Conservation (phyloP, 2,113 vertebrate genomes). For the Eptesicus fuscus region DNA sequence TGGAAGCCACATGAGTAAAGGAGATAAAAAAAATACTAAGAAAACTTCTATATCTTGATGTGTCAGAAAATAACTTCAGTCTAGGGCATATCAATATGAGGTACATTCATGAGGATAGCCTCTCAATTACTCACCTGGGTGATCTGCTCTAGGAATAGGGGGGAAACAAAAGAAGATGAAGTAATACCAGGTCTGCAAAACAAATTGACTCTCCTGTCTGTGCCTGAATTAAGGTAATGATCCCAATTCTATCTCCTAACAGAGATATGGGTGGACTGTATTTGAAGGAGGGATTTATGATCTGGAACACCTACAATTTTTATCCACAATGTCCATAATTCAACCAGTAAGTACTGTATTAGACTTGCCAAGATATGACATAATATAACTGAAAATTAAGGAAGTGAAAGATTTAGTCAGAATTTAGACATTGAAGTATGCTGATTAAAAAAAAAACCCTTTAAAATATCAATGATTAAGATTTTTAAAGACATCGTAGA, state of each 20-base stretch:
- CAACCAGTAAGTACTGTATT: not conserved
- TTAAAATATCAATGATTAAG: not conserved
- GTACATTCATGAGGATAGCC: not conserved
- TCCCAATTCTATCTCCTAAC: not conserved
- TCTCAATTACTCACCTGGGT: not conserved
- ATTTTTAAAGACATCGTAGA: not conserved
- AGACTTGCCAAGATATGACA: not conserved
- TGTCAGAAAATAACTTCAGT: not conserved
- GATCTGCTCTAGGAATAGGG: not conserved
- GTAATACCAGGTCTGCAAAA: not conserved
- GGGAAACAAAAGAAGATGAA: not conserved
- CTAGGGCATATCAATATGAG: not conserved
- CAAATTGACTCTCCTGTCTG: not conserved
- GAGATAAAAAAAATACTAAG: not conserved
- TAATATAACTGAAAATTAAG: not conserved
- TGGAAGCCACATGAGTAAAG: not conserved
- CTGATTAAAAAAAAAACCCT: not conserved
- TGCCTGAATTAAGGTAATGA: not conserved
- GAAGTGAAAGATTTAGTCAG: not conserved
- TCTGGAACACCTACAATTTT: not conserved
- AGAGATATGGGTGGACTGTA: not conserved
- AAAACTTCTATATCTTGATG: not conserved
- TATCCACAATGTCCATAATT: not conserved
- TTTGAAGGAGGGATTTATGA: not conserved
- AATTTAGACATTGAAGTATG: not conserved